Base-by-base conservation (phyloP, 1,140 invertebrate species). In the Drosophila santomea region DNA sequence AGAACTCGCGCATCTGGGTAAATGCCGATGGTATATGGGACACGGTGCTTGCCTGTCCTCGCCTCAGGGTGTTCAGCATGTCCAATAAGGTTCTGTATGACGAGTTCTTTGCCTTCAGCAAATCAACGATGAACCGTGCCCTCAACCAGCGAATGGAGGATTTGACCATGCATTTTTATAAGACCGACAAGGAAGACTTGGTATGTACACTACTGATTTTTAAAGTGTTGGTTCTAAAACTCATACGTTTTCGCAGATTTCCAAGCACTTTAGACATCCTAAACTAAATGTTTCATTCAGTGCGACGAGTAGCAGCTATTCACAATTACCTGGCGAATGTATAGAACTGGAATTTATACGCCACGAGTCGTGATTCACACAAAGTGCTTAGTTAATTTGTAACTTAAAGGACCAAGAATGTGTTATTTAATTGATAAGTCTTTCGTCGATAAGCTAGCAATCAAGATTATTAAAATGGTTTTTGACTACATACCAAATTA, bases 21-120 rank as follows among this genome's bases (percentile, higher is more conserved):
- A 64, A 17, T 38, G 72, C 60, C 10, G 48, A 59, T 10, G 54
- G 62, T 3, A 51, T 75, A 2, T 75, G 73, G 73, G 48, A 55
- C 6, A 32, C 59, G 8, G 72, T 75, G 2, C 36, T 15, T 4
- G 36, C 32, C 3, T 76, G 61, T 20, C 73, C 72, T 5, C 41
- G 57, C 0, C 72, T 76, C 1, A 58, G 20, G 25, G 14, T 36
- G 1, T 32, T 76, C 2, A 47, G 52, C 1, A 44, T 76, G 14
- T 47, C 36, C 28, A 57, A 52, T 4, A 48, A 56, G 17, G 8
- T n/a, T 36, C 35, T 75, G 2, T 12, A 39, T 17, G 20, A 56
- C 0, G 36, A 52, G 0, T 74, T 74, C 10, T 74, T 75, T 25
- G 54, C 23, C 7, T 57, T 51, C 3, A 36, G 20, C n/a, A 28